Base-by-base conservation (phyloP, 1,140 invertebrate genomes). In the Halictus rubicundus region DNA sequence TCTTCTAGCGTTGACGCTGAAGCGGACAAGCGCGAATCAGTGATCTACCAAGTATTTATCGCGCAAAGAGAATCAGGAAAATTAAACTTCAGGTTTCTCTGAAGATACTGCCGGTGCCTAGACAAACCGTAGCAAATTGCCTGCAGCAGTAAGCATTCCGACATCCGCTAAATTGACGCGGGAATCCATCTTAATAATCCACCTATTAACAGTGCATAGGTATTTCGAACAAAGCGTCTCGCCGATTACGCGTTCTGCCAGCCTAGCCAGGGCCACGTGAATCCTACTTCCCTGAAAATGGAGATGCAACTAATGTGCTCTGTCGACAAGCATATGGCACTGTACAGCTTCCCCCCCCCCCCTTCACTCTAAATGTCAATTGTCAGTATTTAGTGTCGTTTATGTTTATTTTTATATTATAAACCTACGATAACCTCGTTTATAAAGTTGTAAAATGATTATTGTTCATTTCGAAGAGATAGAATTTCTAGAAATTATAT, bases 11-110 rank as follows among this genome's bases (percentile, higher is more conserved):
- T 52, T 19, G 0, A 21, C 21, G 19, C 42, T 23, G 16, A 23
- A 59, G 16, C 54, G 65, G 74, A 74, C 65, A 74, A 80, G 0
- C n/a, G n/a, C n/a, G n/a, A n/a, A n/a, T n/a, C n/a, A 61, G 68
- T 81, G 80, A 84, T 83, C 71, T 77, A 65, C 25, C 25, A 25
- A 61, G 65, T 81, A 84, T 85, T 84, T 84, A 68, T 72, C 64
- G 63, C 46, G 69, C n/a, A 59, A 73, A 81, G 82, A 60, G 78
- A 81, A 85, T 72, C 59, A 66, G 25, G 46, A 14, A 39, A 81
- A 63, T 61, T 80, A 65, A 81, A 70, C 25, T 21, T 19, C 23
- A 32, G 27, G n/a, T 19, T 16, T 52, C 70, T 14, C 37, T 9
- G 19, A 60, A 74, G 81, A 60, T 21, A 74, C 46, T 39, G 32